Evolutionary conservation across 2,797 vertebrate genomes (phyloP), one percentile per base, ranked within the genome.

Genomic region (Pipistrellus pygmaeus): DNA sequence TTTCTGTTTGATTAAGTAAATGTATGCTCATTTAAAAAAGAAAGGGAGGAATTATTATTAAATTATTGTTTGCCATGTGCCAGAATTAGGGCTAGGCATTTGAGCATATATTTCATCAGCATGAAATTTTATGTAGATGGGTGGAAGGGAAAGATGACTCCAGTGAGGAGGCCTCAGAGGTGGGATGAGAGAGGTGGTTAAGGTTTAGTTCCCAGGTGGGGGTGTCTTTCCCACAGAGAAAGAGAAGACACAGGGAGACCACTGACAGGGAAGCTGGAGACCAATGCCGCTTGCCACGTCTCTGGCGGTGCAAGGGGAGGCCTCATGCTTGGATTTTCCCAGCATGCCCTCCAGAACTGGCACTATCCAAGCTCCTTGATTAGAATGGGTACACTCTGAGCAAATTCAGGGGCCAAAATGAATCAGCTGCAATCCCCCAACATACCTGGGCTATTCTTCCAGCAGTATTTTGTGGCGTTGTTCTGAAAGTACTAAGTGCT

Each of bases 1-100:
- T 95, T 94, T 57, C 60, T 62, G 55, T 92, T 62, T 83, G 13
- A 55, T 92, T 69, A 71, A 89, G 64, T 68, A 44, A 55, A 76
- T 92, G 35, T 48, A 76, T 92, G 35, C 44, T 91, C 14, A 53
- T 86, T 94, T 81, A 1, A 55, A 68, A 77, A 85, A 57, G 32
- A 41, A 38, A 27, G 68, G 30, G 17, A 27, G 66, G 44, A 60
- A 62, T 27, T 30, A 20, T 25, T 68, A 73, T 78, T 60, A 72
- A 66, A 71, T 25, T 44, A 13, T 14, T 55, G 64, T 73, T 60
- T 9, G 1, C 51, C 27, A 5, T 55, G 32, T 46, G 30, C n/a
- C 27, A 64, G 84, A 81, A 55, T 20, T 17, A 60, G 10, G 76
- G 32, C 7, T 41, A 15, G 62, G 48, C 0, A 0, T 77, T 55